Base-by-base conservation (phyloP, 1,140 invertebrate species). In the Andricus grossulariae region DNA sequence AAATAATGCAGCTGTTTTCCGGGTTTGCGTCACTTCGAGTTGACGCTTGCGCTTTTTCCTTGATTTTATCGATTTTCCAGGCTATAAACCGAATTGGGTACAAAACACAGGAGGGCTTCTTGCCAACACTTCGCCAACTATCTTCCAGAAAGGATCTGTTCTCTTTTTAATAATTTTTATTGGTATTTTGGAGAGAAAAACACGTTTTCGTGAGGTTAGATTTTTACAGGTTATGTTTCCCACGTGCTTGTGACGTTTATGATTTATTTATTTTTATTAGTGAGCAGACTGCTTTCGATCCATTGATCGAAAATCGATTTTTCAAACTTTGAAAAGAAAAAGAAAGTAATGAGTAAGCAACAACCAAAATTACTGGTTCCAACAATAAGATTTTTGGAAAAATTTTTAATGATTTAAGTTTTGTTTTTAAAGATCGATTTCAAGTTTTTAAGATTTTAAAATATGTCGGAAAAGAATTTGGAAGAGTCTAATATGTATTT, bases 21-120 rank as follows among this genome's bases (percentile, higher is more conserved):
- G 32, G 13, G 60, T 66, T 66, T 66, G 60, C 60, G 32, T 66
- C 60, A 32, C 12, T 16, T 32, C 7, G 11, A 32, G 21, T 39
- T 57, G 45, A 66, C 60, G 60, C 60, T 66, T 66, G 60, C 60
- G 60, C 60, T 66, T 66, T 66, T 66, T 66, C 60, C 60, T n/a
- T 32, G 25, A 39, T 13, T 66, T 66, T 66, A 66, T 66, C 60
- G 60, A 66, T 66, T 66, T 66, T 66, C 54, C 21, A 55, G 21
- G 54, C 8, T 55, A 18, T 45, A 8, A 45, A 45, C 39, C 39
- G 39, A 45, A 19, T 11, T 19, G n/a, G 54, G 18, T 12, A 21
- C 18, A 55, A 55, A 55, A 55, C 54, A 55, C 10, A 18, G 13
- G 12, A n/a, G 54, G 54, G 18, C 21, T 55, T 55, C 54, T 19